phyloP scores from a whole-genome alignment of 2,888 invertebrate species.

The Ethmia dodecea region DNA sequence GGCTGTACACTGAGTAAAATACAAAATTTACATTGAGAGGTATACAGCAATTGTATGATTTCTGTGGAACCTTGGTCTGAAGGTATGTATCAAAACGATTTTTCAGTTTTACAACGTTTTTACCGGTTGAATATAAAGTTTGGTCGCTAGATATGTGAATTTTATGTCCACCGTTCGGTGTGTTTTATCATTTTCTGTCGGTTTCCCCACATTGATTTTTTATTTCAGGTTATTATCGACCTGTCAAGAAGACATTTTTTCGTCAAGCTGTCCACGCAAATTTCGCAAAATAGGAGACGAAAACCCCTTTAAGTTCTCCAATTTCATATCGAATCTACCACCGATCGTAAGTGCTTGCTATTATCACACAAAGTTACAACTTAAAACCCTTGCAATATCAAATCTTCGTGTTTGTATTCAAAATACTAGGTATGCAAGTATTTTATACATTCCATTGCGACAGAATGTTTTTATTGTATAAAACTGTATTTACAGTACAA shows the following conservation, averaged over 20 bases:
- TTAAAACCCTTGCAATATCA: not conserved
- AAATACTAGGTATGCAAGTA: slow-evolving; percentile 5
- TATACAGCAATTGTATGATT: slow-evolving; percentile 2
- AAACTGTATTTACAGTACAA: not conserved
- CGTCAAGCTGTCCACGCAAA: slow-evolving; percentile 59
- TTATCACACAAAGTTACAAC: not conserved
- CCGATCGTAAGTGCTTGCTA: slow-evolving; percentile 58
- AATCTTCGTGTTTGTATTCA: slow-evolving; percentile 1
- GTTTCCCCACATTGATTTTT: slow-evolving; percentile 66
- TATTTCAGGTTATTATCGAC: slow-evolving; percentile 76
- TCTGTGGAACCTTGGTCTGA: slow-evolving; percentile 8
- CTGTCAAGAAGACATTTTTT: slow-evolving; percentile 76
- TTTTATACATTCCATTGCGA: not conserved
- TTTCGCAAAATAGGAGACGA: slow-evolving; percentile 77
- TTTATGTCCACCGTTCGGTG: slow-evolving; percentile 3
- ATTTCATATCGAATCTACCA: slow-evolving; percentile 76
- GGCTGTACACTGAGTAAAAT: too few species aligned
- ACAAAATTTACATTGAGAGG: slow-evolving; percentile 13
- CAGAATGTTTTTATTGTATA: slow-evolving; percentile 4
- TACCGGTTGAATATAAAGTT: too few species aligned
- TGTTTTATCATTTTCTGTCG: slow-evolving; percentile 23
- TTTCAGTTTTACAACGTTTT: slow-evolving; percentile 2
- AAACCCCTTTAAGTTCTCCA: slow-evolving; percentile 73
- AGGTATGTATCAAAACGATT: slow-evolving; percentile 3
- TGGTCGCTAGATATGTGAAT: too few species aligned